Evolutionary conservation across 2,113 vertebrate genomes (phyloP).

Genomic region (Penelope pileata): DNA sequence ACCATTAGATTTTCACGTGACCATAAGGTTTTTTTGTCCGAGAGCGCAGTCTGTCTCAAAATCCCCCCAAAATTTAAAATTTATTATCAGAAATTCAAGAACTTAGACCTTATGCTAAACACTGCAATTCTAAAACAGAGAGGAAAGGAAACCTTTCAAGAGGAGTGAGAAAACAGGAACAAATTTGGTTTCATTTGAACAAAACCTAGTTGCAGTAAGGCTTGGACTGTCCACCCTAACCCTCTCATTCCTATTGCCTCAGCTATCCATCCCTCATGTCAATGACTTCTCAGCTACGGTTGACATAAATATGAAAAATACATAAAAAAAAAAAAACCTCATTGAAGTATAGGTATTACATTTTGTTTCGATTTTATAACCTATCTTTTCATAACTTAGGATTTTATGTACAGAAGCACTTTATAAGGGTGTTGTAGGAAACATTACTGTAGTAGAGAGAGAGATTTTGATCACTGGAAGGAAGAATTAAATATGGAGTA

Average conservation of each 20-base stretch:
- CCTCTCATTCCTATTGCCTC: not conserved
- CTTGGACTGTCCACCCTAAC: not conserved
- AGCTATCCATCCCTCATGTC: not conserved
- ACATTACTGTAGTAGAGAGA: fast-evolving
- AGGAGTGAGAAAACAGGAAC: not conserved
- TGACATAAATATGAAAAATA: not conserved
- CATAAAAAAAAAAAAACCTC: not conserved
- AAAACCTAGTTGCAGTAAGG: not conserved
- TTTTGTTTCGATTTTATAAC: not conserved
- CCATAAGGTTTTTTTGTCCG: not conserved
- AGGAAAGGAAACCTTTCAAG: not conserved
- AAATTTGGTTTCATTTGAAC: not conserved
- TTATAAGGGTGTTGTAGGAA: not conserved
- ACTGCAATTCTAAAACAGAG: not conserved
- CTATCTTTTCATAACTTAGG: not conserved
- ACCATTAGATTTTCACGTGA: fast-evolving
- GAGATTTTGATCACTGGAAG: not conserved
- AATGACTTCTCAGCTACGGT: not conserved
- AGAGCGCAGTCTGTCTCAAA: not conserved
- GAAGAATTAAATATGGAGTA: not conserved
- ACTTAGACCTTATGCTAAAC: not conserved
- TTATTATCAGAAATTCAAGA: not conserved
- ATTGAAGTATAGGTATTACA: not conserved
- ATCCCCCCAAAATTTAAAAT: not conserved
- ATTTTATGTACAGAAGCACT: not conserved